Base-by-base conservation (phyloP, 1,140 invertebrate species). In the Leptopilina boulardi region DNA sequence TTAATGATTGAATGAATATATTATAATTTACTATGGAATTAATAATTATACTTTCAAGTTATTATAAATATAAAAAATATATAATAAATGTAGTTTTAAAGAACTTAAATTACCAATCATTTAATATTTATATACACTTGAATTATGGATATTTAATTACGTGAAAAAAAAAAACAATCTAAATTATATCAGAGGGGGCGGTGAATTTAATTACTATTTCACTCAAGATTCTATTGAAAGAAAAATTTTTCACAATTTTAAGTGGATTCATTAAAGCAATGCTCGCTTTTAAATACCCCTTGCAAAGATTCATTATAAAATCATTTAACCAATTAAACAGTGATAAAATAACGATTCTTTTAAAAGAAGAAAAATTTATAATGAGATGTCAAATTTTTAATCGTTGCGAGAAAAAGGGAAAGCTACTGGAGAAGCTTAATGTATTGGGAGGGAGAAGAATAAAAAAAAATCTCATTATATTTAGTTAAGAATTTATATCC, bases 401-500 rank as follows among this genome's bases (percentile, higher is more conserved):
- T 47, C 13, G 13, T 47, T 47, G 42, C 42, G n/a, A 47, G 42
- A n/a, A 47, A 47, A 47, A 47, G 42, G 42, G 42, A 47, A 47
- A 47, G 42, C 42, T 47, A 47, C 42, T 47, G 13, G 42, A 47
- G n/a, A n/a, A 2, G 42, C 34, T 38, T 38, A 38, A 38, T 47
- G 15, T 47, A 47, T 34, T 6, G 30, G 6, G 30, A 6, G 30
- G 6, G 30, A 34, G 30, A 34, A 38, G 34, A 9, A 11, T 15
- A 5, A n/a, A 13, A 47, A 47, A 47, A 47, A 47, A 47, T 47
- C 42, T 47, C 42, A 47, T 47, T 47, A 47, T 47, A 47, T 47
- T 47, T 47, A 47, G 42, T 47, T 47, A 10, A 47, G 42, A 47
- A 47, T 47, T 47, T 47, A 47, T 47, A 47, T 47, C 42, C n/a